These are phyloP conservation scores for Lagocephalus sceleratus DNA, from an alignment of 2,797 vertebrate species.

Conservation along the genomic window DNA sequence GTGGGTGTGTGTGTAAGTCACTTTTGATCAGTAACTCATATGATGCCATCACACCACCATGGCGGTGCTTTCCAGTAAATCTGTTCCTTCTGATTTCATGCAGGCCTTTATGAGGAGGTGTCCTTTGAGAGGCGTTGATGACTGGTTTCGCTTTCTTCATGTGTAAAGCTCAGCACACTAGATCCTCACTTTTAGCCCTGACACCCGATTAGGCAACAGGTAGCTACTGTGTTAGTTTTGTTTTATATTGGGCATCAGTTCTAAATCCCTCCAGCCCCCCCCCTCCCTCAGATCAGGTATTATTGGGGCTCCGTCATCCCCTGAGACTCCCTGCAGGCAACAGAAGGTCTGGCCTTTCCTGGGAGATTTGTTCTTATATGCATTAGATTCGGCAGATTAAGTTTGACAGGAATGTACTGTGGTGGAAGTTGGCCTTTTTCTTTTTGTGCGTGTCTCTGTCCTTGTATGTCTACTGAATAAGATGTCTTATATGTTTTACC, in stretches of 20 bases:
- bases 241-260: constrained; percentile 21
- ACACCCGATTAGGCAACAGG: constrained; percentile 41
- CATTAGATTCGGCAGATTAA: constrained; percentile 33
- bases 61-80: constrained; percentile 29
- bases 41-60: constrained; percentile 34
- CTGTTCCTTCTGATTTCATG: constrained; percentile 15
- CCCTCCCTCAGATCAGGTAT: constrained; percentile 49
- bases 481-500: constrained; percentile 5
- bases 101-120: background rate
- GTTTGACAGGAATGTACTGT: constrained; percentile 20
- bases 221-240: constrained; percentile 5
- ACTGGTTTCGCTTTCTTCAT: background rate
- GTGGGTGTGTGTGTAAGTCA: background rate
- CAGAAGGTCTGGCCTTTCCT: constrained; percentile 23
- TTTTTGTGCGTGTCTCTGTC: constrained; percentile 7
- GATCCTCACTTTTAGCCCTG: background rate
- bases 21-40: constrained; percentile 27
- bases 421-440: constrained; percentile 10
- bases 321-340: constrained; percentile 55
- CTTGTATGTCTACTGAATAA: constrained; percentile 8
- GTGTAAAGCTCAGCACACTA: constrained; percentile 8
- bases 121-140: too few relatives aligned
- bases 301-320: constrained; percentile 57
- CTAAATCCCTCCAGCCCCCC: constrained; percentile 47
- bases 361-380: constrained; percentile 44